Percentiles rank a stretch among this genome's conserved stretches.
Evolutionary conservation across 2,888 invertebrate genomes (phyloP).

Genomic region (Ophraella communa): DNA sequence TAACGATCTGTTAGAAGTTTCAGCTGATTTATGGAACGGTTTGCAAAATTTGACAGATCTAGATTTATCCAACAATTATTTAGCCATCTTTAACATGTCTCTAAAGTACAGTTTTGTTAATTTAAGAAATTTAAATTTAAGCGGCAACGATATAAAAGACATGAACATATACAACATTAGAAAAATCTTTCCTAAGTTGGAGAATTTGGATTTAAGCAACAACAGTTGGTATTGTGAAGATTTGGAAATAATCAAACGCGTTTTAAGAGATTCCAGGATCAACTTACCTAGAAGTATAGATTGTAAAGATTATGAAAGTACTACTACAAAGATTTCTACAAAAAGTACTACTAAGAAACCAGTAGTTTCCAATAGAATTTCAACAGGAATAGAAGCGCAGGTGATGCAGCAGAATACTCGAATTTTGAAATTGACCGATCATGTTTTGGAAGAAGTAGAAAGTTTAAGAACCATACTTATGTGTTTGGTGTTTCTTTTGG

Average conservation of each 20-base stretch:
- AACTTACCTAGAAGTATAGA: constrained; percentile 8
- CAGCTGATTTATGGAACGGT: constrained; percentile 41
- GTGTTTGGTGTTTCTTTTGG: constrained; percentile 15
- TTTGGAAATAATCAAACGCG: constrained; percentile 38
- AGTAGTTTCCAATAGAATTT: too few species aligned
- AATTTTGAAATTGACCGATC: constrained; percentile 16
- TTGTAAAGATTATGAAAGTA: constrained; percentile 13
- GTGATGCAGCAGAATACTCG: constrained; percentile 19
- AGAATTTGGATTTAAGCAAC: constrained; percentile 41
- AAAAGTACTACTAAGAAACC: neutral
- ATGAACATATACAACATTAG: constrained; percentile 40
- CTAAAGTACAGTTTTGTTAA: constrained; percentile 39
- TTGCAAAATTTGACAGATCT: constrained; percentile 45
- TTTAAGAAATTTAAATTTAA: constrained; percentile 44
- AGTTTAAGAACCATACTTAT: constrained; percentile 14
- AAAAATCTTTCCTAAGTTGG: constrained; percentile 36
- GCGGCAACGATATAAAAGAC: constrained; percentile 41
- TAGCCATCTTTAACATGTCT: constrained; percentile 42
- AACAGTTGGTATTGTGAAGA: constrained; percentile 47
- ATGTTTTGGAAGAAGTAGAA: constrained; percentile 7
- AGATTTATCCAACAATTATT: constrained; percentile 50
- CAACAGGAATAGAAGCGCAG: neutral
- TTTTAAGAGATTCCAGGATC: constrained; percentile 37
- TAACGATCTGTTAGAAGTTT: constrained; percentile 40
- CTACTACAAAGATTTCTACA: neutral